Evolutionary conservation across 2,113 vertebrate species (phyloP), one percentile per base, ranked within the genome.

Genomic region (Polypterus bichir): DNA sequence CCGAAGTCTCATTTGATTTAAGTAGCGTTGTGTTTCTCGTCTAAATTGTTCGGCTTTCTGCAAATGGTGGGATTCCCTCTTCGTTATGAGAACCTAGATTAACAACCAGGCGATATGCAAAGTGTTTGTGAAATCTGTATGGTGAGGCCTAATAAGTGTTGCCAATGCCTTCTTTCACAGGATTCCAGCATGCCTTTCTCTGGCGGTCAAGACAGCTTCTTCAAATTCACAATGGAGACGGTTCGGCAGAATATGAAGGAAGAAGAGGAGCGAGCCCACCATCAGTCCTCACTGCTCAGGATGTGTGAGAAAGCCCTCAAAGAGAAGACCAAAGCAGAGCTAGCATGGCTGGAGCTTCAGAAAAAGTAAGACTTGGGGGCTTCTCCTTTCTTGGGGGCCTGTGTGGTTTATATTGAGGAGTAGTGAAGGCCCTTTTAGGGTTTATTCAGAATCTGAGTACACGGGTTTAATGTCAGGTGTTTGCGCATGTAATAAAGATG

Each of bases 171-270:
- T 27, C 52, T 64, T 59, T 72, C 79, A 54, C 61, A 89, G 87
- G 92, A 96, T 44, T 69, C 83, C 54, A 91, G 84, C 69, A 87
- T 90, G 70, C 84, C 91, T 0, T 97, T 98, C 76, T 94, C 92
- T 45, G 83, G 87, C 44, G 94, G 88, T 1, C 92, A 97, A 62
- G 88, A 95, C 52, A 96, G 91, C 74, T 98, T 98, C 73, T 95
- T 91, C 6, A 90, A 89, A 69, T 98, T 98, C 76, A 98, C 94
- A 4, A 97, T 97, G 94, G 91, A 93, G 71, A 96, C 97, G 93
- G 96, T 99, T 8, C 88, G 90, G 3, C 96, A 97, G 68, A 94
- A 97, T 69, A 97, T 97, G 95, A 93, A 91, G 57, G 96, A 99
- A 59, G 93, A 97, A 66, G 95, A 99, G 65, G 88, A 96, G 64